Percentiles rank a stretch among this genome's conserved stretches.
phyloP scores from a whole-genome alignment of 2,888 invertebrate genomes.

The Mactromeris polynyma region DNA sequence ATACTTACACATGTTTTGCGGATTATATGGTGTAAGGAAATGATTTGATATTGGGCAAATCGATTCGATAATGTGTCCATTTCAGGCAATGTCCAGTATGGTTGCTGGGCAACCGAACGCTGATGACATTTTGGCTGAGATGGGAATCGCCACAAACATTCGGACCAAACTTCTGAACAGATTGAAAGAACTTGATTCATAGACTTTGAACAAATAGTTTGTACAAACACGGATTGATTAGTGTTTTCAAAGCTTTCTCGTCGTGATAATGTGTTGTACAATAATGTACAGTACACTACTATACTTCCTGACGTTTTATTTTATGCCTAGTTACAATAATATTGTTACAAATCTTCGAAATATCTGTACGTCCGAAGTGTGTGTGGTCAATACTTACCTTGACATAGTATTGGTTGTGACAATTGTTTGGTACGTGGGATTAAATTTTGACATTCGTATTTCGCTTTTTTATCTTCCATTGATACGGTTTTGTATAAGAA shows the following conservation, averaged over 20 bases:
- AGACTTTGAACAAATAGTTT: background rate
- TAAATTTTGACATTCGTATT: too few relatives aligned
- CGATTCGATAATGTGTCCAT: background rate
- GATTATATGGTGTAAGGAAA: too few relatives aligned
- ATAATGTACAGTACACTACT: background rate
- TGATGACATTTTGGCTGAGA: constrained; percentile 31
- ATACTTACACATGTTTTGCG: too few relatives aligned
- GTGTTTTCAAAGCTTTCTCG: too few relatives aligned
- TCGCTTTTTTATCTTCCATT: too few relatives aligned
- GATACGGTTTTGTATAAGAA: too few relatives aligned
- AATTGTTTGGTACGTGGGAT: too few relatives aligned
- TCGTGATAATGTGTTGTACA: too few relatives aligned
- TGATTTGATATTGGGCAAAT: background rate
- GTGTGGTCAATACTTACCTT: background rate
- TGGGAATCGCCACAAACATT: constrained; percentile 62
- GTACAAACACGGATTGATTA: too few relatives aligned
- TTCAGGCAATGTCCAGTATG: constrained; percentile 60
- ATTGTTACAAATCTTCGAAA: background rate
- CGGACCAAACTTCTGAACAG: constrained; percentile 49
- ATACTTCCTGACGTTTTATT: background rate
- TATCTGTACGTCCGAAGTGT: background rate
- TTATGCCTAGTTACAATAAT: background rate
- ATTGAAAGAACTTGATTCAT: constrained; percentile 13
- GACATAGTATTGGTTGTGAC: background rate
- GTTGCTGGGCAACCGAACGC: constrained; percentile 60